phyloP scores from a whole-genome alignment of 1,140 invertebrate species.

The Oreohelix idahoensis region DNA sequence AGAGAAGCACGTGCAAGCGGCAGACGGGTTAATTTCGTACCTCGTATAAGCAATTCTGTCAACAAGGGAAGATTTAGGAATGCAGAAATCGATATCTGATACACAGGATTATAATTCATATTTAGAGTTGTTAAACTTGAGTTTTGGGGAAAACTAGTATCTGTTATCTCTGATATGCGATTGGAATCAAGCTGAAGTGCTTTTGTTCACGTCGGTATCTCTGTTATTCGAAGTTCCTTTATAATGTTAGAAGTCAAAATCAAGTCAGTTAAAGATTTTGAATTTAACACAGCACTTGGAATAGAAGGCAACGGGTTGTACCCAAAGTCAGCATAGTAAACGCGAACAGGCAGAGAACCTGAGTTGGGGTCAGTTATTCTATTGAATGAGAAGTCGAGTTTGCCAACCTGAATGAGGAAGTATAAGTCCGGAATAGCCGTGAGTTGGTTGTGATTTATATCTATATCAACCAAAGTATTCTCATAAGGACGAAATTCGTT shows the following conservation, averaged over 20 bases:
- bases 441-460: neutral
- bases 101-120: too few species aligned
- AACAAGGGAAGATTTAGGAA: neutral
- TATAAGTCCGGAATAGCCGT: neutral
- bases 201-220: neutral
- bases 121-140: neutral
- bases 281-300: neutral
- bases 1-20: neutral
- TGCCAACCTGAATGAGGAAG: neutral
- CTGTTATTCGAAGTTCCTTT: neutral
- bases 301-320: neutral
- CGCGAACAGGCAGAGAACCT: neutral
- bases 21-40: neutral
- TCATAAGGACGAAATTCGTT: neutral
- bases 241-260: neutral
- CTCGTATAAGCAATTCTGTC: neutral
- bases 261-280: neutral
- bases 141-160: neutral
- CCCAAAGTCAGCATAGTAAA: neutral
- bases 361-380: neutral
- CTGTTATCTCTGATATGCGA: neutral
- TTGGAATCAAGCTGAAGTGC: neutral
- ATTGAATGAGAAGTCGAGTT: neutral
- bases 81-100: neutral
- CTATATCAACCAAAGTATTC: neutral